A percentile compares a stretch with the other conserved stretches of the same genome.
phyloP scores from a whole-genome alignment of 2,888 invertebrate genomes.

The Imbricaverruca yamaguchii region DNA sequence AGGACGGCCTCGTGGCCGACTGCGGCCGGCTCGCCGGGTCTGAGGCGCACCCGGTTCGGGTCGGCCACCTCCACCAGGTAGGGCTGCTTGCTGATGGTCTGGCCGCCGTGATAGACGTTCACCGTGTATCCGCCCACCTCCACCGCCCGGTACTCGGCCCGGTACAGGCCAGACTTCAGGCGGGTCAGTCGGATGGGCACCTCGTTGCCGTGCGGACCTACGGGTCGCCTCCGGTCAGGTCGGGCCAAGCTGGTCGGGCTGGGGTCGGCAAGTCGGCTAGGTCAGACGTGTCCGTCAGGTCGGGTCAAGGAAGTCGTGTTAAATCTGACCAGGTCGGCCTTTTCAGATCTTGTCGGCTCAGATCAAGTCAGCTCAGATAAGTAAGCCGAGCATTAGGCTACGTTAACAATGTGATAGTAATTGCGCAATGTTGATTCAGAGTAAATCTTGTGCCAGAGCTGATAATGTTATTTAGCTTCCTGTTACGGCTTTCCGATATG shows the following conservation, averaged over 20 bases:
- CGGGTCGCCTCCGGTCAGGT: slow-evolving; percentile 22
- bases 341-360: too few relatives aligned
- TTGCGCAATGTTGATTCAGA: too few relatives aligned
- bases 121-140: slow-evolving; percentile 68
- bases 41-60: slow-evolving; percentile 46
- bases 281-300: too few relatives aligned
- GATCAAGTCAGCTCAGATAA: neutral
- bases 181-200: slow-evolving; percentile 44
- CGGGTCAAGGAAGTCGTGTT: too few relatives aligned
- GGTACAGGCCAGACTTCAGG: slow-evolving; percentile 42
- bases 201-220: slow-evolving; percentile 49
- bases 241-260: neutral
- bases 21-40: slow-evolving; percentile 42
- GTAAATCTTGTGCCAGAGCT: too few relatives aligned
- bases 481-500: too few relatives aligned
- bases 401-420: too few relatives aligned
- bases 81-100: slow-evolving; percentile 54
- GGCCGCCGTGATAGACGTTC: slow-evolving; percentile 54
- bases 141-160: slow-evolving; percentile 68
- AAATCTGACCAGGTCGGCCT: too few relatives aligned
- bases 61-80: slow-evolving; percentile 59
- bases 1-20: slow-evolving; percentile 44
- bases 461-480: too few relatives aligned
- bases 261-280: too few relatives aligned
- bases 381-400: neutral